Percentiles rank a stretch among this genome's conserved stretches.
phyloP scores from a whole-genome alignment of 2,888 invertebrate genomes.

The Hylaea fasciaria region DNA sequence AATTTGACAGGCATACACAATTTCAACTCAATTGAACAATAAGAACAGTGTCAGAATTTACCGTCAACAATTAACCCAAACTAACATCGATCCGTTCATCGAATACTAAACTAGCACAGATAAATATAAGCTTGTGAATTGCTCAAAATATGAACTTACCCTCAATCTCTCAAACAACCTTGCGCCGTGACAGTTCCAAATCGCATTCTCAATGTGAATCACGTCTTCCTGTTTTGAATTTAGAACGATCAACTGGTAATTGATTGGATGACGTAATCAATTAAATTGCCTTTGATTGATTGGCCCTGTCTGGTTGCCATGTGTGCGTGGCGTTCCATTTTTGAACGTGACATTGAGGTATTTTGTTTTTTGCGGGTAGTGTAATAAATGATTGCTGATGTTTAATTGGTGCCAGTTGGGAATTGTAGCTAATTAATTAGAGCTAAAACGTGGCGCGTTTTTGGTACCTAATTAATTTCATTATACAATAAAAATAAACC shows the following conservation, averaged over 20 bases:
- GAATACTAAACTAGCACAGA: too few species aligned
- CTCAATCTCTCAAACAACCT: too few species aligned
- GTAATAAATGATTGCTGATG: conserved; percentile 24
- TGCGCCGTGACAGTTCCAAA: conserved; percentile 22
- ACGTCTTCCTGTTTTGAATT: conserved; percentile 57
- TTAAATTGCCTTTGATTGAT: conserved; percentile 64
- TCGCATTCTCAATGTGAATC: conserved; percentile 29
- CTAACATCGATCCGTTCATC: too few species aligned
- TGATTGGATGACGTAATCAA: conserved; percentile 61
- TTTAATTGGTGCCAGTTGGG: conserved; percentile 19
- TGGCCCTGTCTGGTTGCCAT: conserved; percentile 34
- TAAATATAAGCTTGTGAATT: too few species aligned
- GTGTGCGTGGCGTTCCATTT: conserved; percentile 32
- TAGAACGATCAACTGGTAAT: conserved; percentile 50
- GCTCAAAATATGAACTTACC: too few species aligned
- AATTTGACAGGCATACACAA: too few species aligned
- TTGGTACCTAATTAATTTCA: too few species aligned
- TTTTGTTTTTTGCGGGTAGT: conserved; percentile 26
- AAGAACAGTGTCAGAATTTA: too few species aligned
- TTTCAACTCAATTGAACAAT: too few species aligned
- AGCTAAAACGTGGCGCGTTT: too few species aligned
- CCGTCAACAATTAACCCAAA: too few species aligned
- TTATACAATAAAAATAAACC: too few species aligned
- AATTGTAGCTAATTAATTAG: conserved; percentile 11
- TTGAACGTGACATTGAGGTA: conserved; percentile 37